phyloP scores from a whole-genome alignment of 1,140 invertebrate genomes.

The Lordiphosa clarofinis region DNA sequence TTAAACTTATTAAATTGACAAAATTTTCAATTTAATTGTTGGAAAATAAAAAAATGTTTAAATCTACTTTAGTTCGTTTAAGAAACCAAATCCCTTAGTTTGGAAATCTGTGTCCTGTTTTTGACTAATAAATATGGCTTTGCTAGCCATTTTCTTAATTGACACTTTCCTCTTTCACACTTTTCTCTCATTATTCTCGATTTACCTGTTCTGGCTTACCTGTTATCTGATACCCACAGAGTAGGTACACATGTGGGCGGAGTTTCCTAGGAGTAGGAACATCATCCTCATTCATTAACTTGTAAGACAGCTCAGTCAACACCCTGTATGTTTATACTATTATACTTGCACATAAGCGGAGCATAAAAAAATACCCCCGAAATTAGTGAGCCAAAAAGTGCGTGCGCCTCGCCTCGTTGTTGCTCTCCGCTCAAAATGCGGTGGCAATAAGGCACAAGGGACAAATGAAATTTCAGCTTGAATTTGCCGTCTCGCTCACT shows the following conservation, averaged over 20 bases:
- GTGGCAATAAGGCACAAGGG: slow-evolving; percentile 32
- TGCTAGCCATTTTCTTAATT: too few relatives aligned
- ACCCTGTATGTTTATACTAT: slow-evolving; percentile 23
- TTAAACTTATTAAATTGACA: too few relatives aligned
- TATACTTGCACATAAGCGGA: slow-evolving; percentile 1
- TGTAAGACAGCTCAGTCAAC: not conserved
- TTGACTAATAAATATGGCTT: too few relatives aligned
- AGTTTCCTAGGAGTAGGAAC: slow-evolving; percentile 1
- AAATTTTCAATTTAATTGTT: too few relatives aligned
- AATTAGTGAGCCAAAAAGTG: slow-evolving; percentile 47
- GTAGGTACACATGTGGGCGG: slow-evolving; percentile 6
- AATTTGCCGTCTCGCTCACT: slow-evolving; percentile 57
- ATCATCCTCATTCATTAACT: not conserved
- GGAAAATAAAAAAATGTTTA: too few relatives aligned
- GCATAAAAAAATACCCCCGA: slow-evolving; percentile 58
- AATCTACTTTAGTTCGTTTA: too few relatives aligned
- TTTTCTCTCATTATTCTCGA: not conserved
- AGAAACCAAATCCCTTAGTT: too few relatives aligned
- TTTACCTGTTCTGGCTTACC: slow-evolving; percentile 8
- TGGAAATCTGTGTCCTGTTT: too few relatives aligned
- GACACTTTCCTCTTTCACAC: not conserved
- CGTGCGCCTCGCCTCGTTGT: slow-evolving; percentile 45
- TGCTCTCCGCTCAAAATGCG: slow-evolving; percentile 23
- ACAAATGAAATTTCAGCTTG: slow-evolving; percentile 65
- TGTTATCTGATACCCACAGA: not conserved